phyloP scores from a whole-genome alignment of 2,888 invertebrate species.

The Fabriciana adippe region DNA sequence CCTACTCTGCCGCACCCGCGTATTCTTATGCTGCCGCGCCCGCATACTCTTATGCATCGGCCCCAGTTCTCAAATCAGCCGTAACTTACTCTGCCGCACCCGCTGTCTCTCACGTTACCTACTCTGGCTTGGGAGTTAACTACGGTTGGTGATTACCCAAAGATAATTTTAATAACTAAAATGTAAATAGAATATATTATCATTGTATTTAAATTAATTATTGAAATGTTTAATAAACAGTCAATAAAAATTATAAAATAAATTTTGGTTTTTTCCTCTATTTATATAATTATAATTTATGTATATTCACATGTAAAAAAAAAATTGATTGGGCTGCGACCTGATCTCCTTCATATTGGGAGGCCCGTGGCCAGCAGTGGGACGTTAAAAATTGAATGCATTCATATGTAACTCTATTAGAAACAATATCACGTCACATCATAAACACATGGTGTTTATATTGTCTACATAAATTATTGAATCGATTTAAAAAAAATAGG shows the following conservation, averaged over 20 bases:
- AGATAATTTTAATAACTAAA: conserved; percentile 17
- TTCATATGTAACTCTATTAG: no score
- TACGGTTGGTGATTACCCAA: conserved; percentile 64
- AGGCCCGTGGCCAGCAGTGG: no score
- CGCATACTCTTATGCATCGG: conserved; percentile 31
- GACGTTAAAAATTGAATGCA: no score
- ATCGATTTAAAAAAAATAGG: no score
- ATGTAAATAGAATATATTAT: conserved; percentile 18
- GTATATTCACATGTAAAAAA: no score
- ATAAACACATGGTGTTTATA: no score
- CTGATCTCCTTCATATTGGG: no score
- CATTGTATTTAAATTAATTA: conserved; percentile 23
- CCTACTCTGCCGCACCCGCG: background rate
- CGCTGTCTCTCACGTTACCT: conserved; percentile 84
- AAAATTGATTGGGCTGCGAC: no score
- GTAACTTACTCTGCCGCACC: conserved; percentile 43
- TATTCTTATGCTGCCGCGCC: conserved; percentile 42
- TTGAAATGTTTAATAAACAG: conserved; percentile 26
- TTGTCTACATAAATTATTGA: no score
- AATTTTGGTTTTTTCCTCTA: background rate
- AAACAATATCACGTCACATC: no score
- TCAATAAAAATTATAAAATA: conserved; percentile 24
- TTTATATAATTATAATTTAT: no score
- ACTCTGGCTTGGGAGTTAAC: conserved; percentile 81
- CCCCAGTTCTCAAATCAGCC: conserved; percentile 46